Base-by-base conservation (phyloP, 2,888 invertebrate species). In the Embidobia sp. region DNA sequence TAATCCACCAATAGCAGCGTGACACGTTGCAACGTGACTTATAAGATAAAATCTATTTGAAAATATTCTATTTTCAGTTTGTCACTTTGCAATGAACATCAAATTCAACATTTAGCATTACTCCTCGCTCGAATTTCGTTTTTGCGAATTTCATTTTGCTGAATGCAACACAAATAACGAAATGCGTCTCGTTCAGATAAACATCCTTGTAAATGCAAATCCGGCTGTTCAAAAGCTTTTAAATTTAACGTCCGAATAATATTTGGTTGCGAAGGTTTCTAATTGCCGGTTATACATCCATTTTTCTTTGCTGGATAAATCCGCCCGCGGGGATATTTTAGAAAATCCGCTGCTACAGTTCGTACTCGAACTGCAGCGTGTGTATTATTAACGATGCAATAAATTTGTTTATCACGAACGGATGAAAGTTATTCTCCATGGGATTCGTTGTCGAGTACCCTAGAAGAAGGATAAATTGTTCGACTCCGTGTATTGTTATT, bases 121-220 rank as follows among this genome's bases (percentile, higher is more conserved):
- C n/a, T n/a, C n/a, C n/a, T n/a, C n/a, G n/a, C n/a, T n/a, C n/a
- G n/a, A n/a, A n/a, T n/a, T n/a, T n/a, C n/a, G n/a, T n/a, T n/a
- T 18, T 48, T 48, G 16, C 27, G n/a, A 27, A 31, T 44, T 59
- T 59, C 44, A 13, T 42, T 13, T 42, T 19, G 11, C 8, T 16
- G 16, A 29, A 48, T 16, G 16, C 10, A 19, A 27, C 18, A 10
- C 26, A 35, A 48, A 42, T 22, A 48, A 27, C 18, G n/a, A 18
- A 18, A 22, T 16, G 19, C 48, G 49, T 42, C 10, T 22, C 51
- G 64, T 29, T 51, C 15, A 27, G 16, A 0, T 35, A 31, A 40
- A 40, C 63, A 37, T 19, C 27, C 40, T 46, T 46, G 33, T 33
- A 31, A 64, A 51, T 42, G 51, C 42, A 64, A 64, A 64, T 51